Evolutionary conservation across 2,113 vertebrate genomes (phyloP).

Genomic region (Bujurquina vittata): DNA sequence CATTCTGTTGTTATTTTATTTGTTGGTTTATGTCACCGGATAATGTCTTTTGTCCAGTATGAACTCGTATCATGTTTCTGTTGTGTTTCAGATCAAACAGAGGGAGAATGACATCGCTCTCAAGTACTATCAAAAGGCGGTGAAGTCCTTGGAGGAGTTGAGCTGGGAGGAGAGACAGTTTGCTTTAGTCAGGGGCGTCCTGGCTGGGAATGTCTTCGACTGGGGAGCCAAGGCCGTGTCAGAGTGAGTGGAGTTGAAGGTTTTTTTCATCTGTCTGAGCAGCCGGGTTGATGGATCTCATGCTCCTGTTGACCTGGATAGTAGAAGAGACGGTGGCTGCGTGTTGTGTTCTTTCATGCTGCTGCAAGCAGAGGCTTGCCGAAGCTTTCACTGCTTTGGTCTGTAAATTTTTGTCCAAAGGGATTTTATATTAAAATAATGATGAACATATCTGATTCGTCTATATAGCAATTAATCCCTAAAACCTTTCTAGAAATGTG

Average conservation of each 20-base stretch:
- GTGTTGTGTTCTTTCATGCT: neutral
- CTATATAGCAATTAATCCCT: neutral
- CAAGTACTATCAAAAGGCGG: slow-evolving; percentile 88
- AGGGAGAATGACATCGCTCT: slow-evolving; percentile 92
- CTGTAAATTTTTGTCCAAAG: neutral
- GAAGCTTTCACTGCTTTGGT: neutral
- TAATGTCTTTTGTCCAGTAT: neutral
- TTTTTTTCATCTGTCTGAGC: neutral
- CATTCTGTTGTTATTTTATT: neutral
- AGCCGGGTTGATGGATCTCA: neutral
- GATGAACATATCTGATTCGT: too few relatives aligned
- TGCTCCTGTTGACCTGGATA: too few relatives aligned
- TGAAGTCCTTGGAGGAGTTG: slow-evolving; percentile 87
- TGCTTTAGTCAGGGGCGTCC: slow-evolving; percentile 90
- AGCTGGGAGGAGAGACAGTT: slow-evolving; percentile 96
- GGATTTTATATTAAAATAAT: too few relatives aligned
- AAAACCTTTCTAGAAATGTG: neutral
- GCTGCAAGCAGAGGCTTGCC: too few relatives aligned
- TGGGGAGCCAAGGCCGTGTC: slow-evolving; percentile 98
- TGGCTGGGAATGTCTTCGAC: slow-evolving; percentile 98
- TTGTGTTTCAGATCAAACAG: slow-evolving; percentile 89
- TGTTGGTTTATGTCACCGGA: neutral
- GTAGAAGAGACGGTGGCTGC: neutral
- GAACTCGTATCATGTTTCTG: neutral
- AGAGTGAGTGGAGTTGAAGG: slow-evolving; percentile 84